Base-by-base conservation (phyloP, 2,888 invertebrate genomes). In the Trissonchulus sp. region DNA sequence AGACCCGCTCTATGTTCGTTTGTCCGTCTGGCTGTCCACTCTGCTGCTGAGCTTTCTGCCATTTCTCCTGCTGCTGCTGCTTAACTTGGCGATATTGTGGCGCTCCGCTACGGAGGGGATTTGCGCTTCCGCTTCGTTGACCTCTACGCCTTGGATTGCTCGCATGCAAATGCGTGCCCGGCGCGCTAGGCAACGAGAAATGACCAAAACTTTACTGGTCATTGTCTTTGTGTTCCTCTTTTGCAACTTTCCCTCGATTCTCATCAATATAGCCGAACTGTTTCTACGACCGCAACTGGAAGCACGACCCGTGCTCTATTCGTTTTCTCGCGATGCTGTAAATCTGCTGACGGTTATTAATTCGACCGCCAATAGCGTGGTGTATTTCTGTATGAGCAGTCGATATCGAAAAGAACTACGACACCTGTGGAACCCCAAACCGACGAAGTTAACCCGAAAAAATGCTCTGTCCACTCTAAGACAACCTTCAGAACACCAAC, bases 271-370 rank as follows among this genome's bases (percentile, higher is more conserved):
- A 18, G 35, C n/a, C 8, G 68, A 65, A 65, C 68, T 15, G 15
- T 30, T n/a, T 18, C 18, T 8, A 18, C 31, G 8, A 18, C 8
- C 31, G 35, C 8, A 8, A 15, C 28, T 65, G n/a, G n/a, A 30
- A 30, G n/a, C 31, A 30, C 8, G 35, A 18, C 68, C 33, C 8
- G 15, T 8, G 68, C 35, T 65, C 35, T 65, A 65, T 65, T 33
- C 68, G 15, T 34, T 65, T 18, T 8, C 8, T 15, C 8, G 68
- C 8, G 68, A 65, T 34, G 8, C 35, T 8, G 28, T 30, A 8
- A 65, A 65, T 65, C n/a, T 65, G 68, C 68, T 65, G 8, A 34
- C 68, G 8, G 68, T 65, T 18, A 34, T 65, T 28, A 65, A 65
- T 65, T 65, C 68, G 8, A 15, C 15, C 33, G 8, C 68, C 31